Evolutionary conservation across 2,888 invertebrate genomes (phyloP).

Genomic region (Xylota segnis): DNA sequence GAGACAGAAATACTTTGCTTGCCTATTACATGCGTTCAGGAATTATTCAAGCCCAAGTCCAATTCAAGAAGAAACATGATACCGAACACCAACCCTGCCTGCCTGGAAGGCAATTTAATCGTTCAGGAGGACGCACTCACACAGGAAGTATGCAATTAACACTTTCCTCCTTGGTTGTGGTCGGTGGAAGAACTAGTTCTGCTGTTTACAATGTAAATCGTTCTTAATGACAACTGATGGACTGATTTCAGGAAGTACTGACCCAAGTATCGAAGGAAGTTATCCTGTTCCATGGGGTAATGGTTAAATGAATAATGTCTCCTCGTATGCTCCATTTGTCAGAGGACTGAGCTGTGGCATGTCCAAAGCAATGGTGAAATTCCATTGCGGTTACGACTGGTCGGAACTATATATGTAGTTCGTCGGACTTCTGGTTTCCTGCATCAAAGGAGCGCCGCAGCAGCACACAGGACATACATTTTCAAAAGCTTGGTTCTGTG

Average conservation of each 20-base stretch:
- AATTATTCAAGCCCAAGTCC: neutral
- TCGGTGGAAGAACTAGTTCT: constrained; percentile 33
- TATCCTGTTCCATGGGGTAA: neutral
- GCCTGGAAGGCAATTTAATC: constrained; percentile 8
- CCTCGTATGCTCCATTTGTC: too few species aligned
- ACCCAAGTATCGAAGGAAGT: neutral
- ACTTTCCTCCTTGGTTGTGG: constrained; percentile 48
- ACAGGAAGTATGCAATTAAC: constrained; percentile 66
- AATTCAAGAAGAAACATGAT: constrained; percentile 22
- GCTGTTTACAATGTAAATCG: neutral
- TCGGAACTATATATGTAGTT: too few species aligned
- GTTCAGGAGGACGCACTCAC: neutral
- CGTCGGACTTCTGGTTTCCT: too few species aligned
- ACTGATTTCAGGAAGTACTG: neutral
- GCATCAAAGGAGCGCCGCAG: too few species aligned
- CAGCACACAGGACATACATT: too few species aligned
- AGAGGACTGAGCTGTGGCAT: too few species aligned
- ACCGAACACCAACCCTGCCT: neutral
- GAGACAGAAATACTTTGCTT: constrained; percentile 31
- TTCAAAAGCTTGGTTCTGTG: too few species aligned
- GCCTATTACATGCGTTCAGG: constrained; percentile 1
- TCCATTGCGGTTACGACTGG: too few species aligned
- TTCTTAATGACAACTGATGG: neutral
- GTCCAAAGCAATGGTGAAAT: too few species aligned
- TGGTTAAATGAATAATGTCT: neutral